These are phyloP conservation scores for Hermaeophaga mercurialis DNA, from an alignment of 2,888 invertebrate species.

Conservation along the genomic window DNA sequence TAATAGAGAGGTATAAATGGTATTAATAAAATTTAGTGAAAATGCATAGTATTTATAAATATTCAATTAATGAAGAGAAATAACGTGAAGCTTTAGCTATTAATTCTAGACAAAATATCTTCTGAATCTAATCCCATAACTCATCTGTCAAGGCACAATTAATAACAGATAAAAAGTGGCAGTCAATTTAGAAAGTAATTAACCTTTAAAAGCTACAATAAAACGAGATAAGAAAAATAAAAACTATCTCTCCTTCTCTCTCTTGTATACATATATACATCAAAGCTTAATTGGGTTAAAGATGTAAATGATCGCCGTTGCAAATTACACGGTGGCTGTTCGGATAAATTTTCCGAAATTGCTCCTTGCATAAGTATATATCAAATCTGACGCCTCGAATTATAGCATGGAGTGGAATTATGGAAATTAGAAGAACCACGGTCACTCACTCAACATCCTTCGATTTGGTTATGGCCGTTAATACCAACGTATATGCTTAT, in stretches of 20 bases:
- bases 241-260: conserved; percentile 10
- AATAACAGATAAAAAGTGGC: conserved; percentile 39
- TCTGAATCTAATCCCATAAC: conserved; percentile 24
- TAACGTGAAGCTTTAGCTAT: conserved; percentile 7
- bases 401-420: conserved; percentile 36
- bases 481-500: too few relatives aligned
- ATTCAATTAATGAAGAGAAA: conserved; percentile 13
- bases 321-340: conserved; percentile 44
- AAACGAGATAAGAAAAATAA: conserved; percentile 28
- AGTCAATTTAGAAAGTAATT: conserved; percentile 42
- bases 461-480: too few relatives aligned
- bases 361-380: conserved; percentile 32
- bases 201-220: conserved; percentile 41
- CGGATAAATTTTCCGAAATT: conserved; percentile 32
- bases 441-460: not conserved
- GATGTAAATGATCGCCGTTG: conserved; percentile 42
- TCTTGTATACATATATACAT: conserved; percentile 36
- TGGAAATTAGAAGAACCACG: conserved; percentile 33
- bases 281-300: conserved; percentile 44
- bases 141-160: conserved; percentile 30
- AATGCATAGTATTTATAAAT: too few relatives aligned
- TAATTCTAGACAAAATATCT: conserved; percentile 18
- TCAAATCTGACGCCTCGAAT: conserved; percentile 38
- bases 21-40: too few relatives aligned
- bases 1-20: too few relatives aligned